Evolutionary conservation across 2,888 invertebrate genomes (phyloP).

Genomic region (Orchestes rusci): DNA sequence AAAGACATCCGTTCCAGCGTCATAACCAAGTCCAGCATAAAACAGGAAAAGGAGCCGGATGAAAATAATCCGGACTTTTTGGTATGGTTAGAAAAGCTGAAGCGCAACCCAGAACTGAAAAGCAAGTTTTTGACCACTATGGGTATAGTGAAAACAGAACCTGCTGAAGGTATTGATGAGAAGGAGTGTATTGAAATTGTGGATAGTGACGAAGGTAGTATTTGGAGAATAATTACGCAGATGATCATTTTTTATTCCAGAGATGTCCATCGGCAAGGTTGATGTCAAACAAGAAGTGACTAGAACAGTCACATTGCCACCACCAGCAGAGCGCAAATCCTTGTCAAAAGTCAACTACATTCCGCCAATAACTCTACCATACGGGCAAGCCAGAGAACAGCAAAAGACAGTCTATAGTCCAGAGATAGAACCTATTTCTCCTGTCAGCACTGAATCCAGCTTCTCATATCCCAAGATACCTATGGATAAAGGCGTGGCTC

Average conservation of each 20-base stretch:
- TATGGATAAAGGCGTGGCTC: not conserved
- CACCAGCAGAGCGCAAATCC: not conserved
- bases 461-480: not conserved
- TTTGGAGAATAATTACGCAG: too few relatives aligned
- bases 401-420: conserved; percentile 20
- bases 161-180: not conserved
- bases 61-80: conserved; percentile 15
- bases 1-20: conserved; percentile 4
- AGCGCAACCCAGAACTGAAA: conserved; percentile 13
- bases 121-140: conserved; percentile 13
- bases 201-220: conserved; percentile 22
- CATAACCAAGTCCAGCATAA: not conserved
- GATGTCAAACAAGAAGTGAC: too few relatives aligned
- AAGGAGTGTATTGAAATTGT: conserved; percentile 17
- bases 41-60: conserved; percentile 12
- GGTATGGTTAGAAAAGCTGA: conserved; percentile 17
- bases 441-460: conserved; percentile 2
- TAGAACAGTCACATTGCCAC: not conserved
- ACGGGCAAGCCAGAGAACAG: conserved; percentile 8
- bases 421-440: conserved; percentile 23
- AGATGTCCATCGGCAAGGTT: too few relatives aligned
- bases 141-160: conserved; percentile 14
- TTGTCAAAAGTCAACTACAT: conserved; percentile 12
- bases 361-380: conserved; percentile 14
- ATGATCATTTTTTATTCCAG: too few relatives aligned